phyloP scores from a whole-genome alignment of 2,888 invertebrate species.

The Tinea pellionella region DNA sequence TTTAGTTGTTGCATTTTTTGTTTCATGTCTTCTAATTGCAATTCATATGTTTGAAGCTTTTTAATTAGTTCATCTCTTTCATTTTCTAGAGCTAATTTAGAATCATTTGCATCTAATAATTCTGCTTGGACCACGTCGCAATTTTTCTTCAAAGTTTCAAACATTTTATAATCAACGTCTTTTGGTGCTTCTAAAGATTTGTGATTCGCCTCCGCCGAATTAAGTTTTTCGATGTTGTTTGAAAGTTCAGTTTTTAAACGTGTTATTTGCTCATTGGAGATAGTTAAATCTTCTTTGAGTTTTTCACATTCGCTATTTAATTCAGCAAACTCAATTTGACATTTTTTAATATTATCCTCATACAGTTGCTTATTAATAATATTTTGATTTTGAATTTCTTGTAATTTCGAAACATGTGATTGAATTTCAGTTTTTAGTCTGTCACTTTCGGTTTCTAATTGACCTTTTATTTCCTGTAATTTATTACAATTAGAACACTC shows the following conservation, averaged over 20 bases:
- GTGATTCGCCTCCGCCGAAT: neutral
- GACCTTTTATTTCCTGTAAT: conserved; percentile 24
- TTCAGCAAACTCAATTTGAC: neutral
- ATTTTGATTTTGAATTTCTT: neutral
- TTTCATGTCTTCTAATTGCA: conserved; percentile 39
- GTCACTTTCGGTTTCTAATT: neutral
- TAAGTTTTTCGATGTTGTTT: neutral
- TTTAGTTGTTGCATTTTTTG: conserved; percentile 44
- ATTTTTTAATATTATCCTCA: neutral
- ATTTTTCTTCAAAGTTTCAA: conserved; percentile 14
- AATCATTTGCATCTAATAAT: conserved; percentile 47
- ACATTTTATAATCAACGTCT: neutral
- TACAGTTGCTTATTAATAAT: neutral
- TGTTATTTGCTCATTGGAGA: neutral
- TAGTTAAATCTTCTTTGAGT: neutral
- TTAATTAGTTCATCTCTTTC: conserved; percentile 29
- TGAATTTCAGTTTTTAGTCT: neutral
- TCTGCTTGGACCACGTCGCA: conserved; percentile 30
- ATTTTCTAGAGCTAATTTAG: conserved; percentile 37
- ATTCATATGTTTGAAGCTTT: conserved; percentile 27
- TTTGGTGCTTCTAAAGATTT: neutral
- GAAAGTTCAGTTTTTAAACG: neutral
- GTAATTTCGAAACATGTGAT: neutral
- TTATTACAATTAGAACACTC: conserved; percentile 29
- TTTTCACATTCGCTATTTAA: neutral